Evolutionary conservation across 2,888 invertebrate species (phyloP), one percentile per base, ranked within the genome.

Genomic region (Ormyrus pomaceus): DNA sequence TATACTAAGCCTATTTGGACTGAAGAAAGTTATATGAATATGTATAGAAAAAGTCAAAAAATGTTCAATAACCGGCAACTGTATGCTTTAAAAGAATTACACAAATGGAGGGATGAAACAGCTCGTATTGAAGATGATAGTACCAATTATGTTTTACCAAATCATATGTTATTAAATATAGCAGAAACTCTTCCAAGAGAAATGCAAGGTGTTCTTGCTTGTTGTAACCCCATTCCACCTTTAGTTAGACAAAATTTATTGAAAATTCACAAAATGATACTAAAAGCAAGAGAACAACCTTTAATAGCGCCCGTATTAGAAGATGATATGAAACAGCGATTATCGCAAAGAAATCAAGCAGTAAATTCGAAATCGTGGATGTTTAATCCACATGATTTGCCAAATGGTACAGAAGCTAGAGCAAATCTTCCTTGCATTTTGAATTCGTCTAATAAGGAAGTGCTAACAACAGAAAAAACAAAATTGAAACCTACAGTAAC

Each of bases 61-160:
- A 91, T 93, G 77, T 98, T 99, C 89, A 97, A 97, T 90, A 94
- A 95, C 82, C 93, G 95, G 55, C 99, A 99, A 90, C 88, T 97
- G 88, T 94, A 93, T 86, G 98, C 98, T 0, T 92, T 99, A 53
- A 94, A 94, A 83, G 93, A 95, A 86, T 90, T 99, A 11, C 98
- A 94, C 90, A 92, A 92, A 70, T 99, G 99, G 99, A 93, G 99
- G 65, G 98, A 99, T 90, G 87, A 91, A 13, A 92, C 95, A 6
- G 98, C 98, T 0, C 92, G 99, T 50, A 91, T 92, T 75, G 95
- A 98, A 87, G 99, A 99, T 91, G 99, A 99, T 91, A 98, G 98
- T 88, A 93, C 93, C 61, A 95, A 94, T 93, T 99, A 97, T 91
- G 95, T 99, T 66, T 92, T 99, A 79, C 99, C 99, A 0, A 98